phyloP scores from a whole-genome alignment of 2,888 invertebrate genomes.

The Drosophila neotestacea region DNA sequence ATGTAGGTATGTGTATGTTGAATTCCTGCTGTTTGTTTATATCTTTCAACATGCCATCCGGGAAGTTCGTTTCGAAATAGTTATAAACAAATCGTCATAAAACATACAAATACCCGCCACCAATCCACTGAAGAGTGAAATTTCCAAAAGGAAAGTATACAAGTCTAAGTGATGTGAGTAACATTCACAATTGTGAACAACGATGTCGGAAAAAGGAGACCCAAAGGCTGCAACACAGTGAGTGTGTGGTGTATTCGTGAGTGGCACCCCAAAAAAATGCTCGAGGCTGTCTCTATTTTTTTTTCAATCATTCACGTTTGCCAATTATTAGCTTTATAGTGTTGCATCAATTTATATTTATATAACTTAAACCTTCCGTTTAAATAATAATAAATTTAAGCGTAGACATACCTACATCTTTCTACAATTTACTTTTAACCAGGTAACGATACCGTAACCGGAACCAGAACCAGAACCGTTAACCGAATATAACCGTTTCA shows the following conservation, averaged over 20 bases:
- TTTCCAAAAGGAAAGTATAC: slow-evolving; percentile 34
- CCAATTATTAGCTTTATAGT: too few relatives aligned
- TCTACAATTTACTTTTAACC: too few relatives aligned
- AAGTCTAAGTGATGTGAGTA: slow-evolving; percentile 29
- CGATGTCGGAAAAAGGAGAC: background rate
- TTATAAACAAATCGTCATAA: slow-evolving; percentile 81
- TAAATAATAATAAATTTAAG: too few relatives aligned
- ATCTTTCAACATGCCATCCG: slow-evolving; percentile 83
- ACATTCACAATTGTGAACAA: slow-evolving; percentile 14
- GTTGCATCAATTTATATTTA: too few relatives aligned
- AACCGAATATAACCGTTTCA: too few relatives aligned
- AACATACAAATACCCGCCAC: slow-evolving; percentile 61
- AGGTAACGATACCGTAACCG: too few relatives aligned
- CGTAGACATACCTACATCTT: too few relatives aligned
- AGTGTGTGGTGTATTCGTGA: too few relatives aligned
- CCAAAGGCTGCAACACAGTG: background rate
- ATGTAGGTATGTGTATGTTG: slow-evolving; percentile 49
- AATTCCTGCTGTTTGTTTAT: slow-evolving; percentile 77
- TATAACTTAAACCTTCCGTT: too few relatives aligned
- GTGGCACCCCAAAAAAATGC: background rate
- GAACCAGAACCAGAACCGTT: too few relatives aligned
- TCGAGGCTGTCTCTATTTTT: background rate
- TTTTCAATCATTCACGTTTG: background rate
- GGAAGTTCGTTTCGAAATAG: slow-evolving; percentile 79
- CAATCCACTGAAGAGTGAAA: slow-evolving; percentile 48